These are phyloP conservation scores for Drosophila anomelani DNA, from an alignment of 2,888 invertebrate species.

Conservation along the genomic window DNA sequence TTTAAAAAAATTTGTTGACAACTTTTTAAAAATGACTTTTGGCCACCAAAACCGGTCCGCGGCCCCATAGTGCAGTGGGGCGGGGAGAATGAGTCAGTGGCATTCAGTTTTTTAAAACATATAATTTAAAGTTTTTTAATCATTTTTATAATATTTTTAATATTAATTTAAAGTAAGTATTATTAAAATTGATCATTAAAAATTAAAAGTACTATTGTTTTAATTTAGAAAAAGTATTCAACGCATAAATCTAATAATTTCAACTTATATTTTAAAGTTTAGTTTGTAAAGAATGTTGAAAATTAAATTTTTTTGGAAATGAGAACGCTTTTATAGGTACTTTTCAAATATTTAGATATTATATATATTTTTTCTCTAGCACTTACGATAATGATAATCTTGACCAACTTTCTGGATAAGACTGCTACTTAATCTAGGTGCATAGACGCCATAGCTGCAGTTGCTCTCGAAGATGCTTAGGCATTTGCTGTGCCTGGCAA, in stretches of 20 bases:
- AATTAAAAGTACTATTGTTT: neutral
- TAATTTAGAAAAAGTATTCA: neutral
- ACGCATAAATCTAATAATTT: neutral
- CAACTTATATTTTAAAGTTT: neutral
- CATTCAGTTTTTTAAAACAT: neutral
- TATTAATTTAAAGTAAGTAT: too few relatives aligned
- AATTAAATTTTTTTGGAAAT: neutral
- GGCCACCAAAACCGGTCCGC: too few relatives aligned
- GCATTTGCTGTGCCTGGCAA: conserved; percentile 4
- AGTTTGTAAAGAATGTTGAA: neutral
- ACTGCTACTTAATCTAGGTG: conserved; percentile 7
- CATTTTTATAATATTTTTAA: too few relatives aligned
- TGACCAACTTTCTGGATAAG: conserved; percentile 11
- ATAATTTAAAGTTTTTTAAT: too few relatives aligned
- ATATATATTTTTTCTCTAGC: neutral
- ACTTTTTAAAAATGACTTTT: too few relatives aligned
- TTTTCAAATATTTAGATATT: neutral
- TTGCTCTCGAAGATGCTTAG: conserved; percentile 47
- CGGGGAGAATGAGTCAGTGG: conserved; percentile 9
- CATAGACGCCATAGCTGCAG: conserved; percentile 13
- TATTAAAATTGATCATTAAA: neutral
- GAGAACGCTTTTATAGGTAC: neutral
- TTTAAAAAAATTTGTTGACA: too few relatives aligned
- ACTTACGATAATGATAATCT: conserved; percentile 15
- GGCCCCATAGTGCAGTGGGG: too few relatives aligned